A percentile compares a stretch with the other conserved stretches of the same genome.
These are phyloP conservation scores for Phymatocera aterrima DNA, from an alignment of 2,888 invertebrate species.

Conservation along the genomic window DNA sequence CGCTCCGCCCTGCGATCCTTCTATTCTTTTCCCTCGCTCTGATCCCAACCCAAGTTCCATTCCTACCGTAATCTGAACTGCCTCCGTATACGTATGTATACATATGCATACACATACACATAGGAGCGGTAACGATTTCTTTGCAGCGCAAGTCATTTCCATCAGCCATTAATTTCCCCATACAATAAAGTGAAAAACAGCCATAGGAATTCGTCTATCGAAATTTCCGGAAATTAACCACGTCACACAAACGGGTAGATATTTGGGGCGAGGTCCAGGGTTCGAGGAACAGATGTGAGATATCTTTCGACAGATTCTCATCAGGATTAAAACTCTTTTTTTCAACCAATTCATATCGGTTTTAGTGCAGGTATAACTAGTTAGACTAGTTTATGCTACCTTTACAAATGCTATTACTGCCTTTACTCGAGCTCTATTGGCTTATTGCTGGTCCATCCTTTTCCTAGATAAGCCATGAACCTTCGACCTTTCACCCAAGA, in stretches of 20 bases:
- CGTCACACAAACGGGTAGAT: background rate
- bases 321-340: background rate
- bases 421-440: conserved; percentile 20
- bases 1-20: conserved; percentile 16
- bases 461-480: conserved; percentile 25
- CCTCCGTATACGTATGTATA: background rate
- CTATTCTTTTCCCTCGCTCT: conserved; percentile 18
- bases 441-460: conserved; percentile 31
- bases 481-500: conserved; percentile 27
- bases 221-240: conserved; percentile 8
- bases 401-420: conserved; percentile 7
- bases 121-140: conserved; percentile 21
- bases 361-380: background rate
- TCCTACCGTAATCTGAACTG: conserved; percentile 18
- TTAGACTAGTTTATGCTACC: background rate
- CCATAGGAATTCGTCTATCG: background rate
- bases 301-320: no score
- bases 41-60: conserved; percentile 16
- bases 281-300: no score
- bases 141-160: conserved; percentile 23
- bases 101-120: background rate
- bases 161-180: conserved; percentile 18
- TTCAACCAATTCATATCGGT: background rate
- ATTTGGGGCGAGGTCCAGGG: background rate
- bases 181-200: conserved; percentile 21